Conservation (phyloP, 2,113 vertebrate species). For the Columba janthina region DNA sequence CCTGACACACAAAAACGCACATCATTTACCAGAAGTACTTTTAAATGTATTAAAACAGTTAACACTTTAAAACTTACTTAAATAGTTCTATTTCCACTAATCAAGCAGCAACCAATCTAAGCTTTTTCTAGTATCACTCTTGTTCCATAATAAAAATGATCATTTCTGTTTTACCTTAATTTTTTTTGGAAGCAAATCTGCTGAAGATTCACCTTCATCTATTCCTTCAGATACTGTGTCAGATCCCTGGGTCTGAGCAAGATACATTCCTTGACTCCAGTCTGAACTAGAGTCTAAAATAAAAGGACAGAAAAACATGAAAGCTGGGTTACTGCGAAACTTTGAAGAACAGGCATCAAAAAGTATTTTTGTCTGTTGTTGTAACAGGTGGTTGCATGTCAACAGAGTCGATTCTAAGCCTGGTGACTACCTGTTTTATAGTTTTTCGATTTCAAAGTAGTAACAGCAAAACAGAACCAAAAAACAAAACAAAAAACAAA, state of each 20-base stretch:
- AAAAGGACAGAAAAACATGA: conserved; percentile 49
- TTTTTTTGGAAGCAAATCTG: conserved; percentile 85
- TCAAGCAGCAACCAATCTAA: not conserved
- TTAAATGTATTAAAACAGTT: not conserved
- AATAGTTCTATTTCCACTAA: not conserved
- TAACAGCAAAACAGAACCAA: not conserved
- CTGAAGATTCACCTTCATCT: conserved; percentile 78
- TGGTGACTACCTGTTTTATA: not conserved
- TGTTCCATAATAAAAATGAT: not conserved
- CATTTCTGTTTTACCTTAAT: conserved; percentile 83
- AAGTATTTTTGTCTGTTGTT: not conserved
- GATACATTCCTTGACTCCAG: conserved; percentile 86
- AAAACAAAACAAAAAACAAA: not conserved
- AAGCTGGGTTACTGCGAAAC: conserved; percentile 4
- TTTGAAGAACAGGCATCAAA: conserved; percentile 42
- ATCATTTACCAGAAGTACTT: not conserved
- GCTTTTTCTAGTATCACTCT: not conserved
- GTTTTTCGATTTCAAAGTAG: conserved; percentile 17
- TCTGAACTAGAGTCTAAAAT: conserved; percentile 90
- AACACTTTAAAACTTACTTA: not conserved
- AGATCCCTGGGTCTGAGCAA: conserved; percentile 80
- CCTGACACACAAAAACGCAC: not conserved
- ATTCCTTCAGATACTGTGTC: conserved; percentile 80
- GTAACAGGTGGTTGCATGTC: not conserved
- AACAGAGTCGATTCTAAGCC: not conserved